Evolutionary conservation across 2,797 vertebrate species (phyloP), one percentile per base, ranked within the genome.

Genomic region (Lacerta agilis): DNA sequence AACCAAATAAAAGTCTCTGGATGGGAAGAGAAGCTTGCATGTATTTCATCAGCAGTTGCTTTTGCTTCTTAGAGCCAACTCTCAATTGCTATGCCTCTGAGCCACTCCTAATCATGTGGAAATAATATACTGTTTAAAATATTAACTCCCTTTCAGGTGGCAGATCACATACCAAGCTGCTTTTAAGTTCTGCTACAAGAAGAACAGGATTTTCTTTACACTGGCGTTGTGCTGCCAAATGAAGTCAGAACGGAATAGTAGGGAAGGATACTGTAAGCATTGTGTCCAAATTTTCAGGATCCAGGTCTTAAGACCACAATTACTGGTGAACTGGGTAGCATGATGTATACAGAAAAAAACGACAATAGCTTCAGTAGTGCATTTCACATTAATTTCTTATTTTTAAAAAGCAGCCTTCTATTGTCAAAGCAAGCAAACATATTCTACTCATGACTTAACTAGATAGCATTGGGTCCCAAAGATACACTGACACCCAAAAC

Each of bases 41-140:
- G 41, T 29, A 80, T 87, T 84, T 85, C 61, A 7, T 15, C 49
- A 82, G 18, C 25, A 89, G 64, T 27, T 3, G 33, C 72, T 76
- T 49, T 33, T 69, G 17, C 58, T 73, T 79, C n/a, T 36, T n/a
- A 81, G 38, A 20, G 73, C 17, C 15, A 29, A 20, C 77, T 82
- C 20, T 89, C 79, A 76, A 17, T 13, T 78, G n/a, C 18, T 55
- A 29, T 80, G 33, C 36, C 83, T 75, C 45, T 82, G 36, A 66
- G 36, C 38, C 49, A 66, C 66, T 36, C 77, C 61, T 58, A 20
- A 36, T 66, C 72, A 23, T n/a, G 29, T 15, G 3, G 72, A 29
- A 85, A 85, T 45, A n/a, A 79, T 87, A 29, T 5, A 25, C 73
- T 55, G 55, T n/a, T 77, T 85, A 89, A 82, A 85, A 82, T 89